Evolutionary conservation across 2,888 invertebrate genomes (phyloP).

Genomic region (Drosophila hamatofila): DNA sequence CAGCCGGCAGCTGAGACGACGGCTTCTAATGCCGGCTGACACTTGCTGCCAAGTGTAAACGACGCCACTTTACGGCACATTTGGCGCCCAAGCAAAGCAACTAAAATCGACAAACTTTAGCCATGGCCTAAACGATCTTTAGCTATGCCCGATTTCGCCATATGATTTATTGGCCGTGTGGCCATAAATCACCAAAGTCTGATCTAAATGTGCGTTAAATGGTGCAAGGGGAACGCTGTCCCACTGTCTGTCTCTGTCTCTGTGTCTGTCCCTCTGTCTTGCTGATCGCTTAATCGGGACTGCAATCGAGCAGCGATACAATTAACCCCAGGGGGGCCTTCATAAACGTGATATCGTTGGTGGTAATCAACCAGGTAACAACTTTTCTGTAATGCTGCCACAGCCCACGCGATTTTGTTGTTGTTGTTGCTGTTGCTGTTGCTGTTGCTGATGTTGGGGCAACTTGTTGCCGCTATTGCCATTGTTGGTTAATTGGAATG

Average conservation of each 20-base stretch:
- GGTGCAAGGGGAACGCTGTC: conserved; percentile 23
- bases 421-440: conserved; percentile 25
- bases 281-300: conserved; percentile 82
- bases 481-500: conserved; percentile 62
- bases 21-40: conserved; percentile 71
- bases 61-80: conserved; percentile 51
- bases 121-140: conserved; percentile 26
- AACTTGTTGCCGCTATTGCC: conserved; percentile 42
- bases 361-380: conserved; percentile 49
- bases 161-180: conserved; percentile 47
- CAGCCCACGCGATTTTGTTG: conserved; percentile 48
- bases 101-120: not conserved
- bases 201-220: conserved; percentile 61
- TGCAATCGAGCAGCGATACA: conserved; percentile 63
- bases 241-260: conserved; percentile 49
- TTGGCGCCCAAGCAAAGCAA: conserved; percentile 41
- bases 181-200: conserved; percentile 51
- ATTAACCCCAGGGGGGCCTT: conserved; percentile 79
- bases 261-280: conserved; percentile 34
- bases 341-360: conserved; percentile 64
- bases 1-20: conserved; percentile 19
- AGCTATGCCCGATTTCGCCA: conserved; percentile 5
- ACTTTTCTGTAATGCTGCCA: conserved; percentile 17
- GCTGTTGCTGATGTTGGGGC: conserved; percentile 17
- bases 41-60: conserved; percentile 77